Conservation (phyloP, 2,113 vertebrate genomes). For the Rhizomys pruinosus region DNA sequence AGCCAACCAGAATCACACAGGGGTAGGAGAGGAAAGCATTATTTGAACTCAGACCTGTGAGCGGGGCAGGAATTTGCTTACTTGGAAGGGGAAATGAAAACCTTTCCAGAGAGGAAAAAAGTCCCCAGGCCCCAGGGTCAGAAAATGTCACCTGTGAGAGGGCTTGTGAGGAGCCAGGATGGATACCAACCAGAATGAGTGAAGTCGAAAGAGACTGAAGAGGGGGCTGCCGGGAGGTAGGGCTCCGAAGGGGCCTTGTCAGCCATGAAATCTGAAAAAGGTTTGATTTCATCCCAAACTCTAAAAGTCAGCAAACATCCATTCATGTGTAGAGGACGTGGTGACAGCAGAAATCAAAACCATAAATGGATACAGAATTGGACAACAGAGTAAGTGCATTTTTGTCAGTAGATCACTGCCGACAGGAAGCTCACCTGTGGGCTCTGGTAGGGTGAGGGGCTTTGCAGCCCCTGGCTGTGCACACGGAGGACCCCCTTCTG, state of each 20-base stretch:
- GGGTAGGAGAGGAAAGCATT: rapidly evolving
- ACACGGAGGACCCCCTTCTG: background rate
- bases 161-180: background rate
- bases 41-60: background rate
- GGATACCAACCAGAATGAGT: rapidly evolving
- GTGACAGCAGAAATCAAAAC: conserved; percentile 47
- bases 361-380: background rate
- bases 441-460: background rate
- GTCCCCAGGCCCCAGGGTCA: background rate
- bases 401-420: background rate
- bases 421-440: background rate
- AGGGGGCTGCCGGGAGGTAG: background rate
- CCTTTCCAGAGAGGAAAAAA: background rate
- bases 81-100: background rate
- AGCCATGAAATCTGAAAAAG: conserved; percentile 19
- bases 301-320: conserved; percentile 57
- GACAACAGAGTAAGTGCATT: background rate
- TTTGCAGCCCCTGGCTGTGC: no score
- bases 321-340: conserved; percentile 32
- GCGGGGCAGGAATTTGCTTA: background rate
- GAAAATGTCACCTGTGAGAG: background rate
- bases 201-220: no score
- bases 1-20: background rate
- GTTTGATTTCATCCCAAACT: conserved; percentile 48
- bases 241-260: background rate